phyloP scores from a whole-genome alignment of 2,797 vertebrate species.

The Rhodeus uyekii region DNA sequence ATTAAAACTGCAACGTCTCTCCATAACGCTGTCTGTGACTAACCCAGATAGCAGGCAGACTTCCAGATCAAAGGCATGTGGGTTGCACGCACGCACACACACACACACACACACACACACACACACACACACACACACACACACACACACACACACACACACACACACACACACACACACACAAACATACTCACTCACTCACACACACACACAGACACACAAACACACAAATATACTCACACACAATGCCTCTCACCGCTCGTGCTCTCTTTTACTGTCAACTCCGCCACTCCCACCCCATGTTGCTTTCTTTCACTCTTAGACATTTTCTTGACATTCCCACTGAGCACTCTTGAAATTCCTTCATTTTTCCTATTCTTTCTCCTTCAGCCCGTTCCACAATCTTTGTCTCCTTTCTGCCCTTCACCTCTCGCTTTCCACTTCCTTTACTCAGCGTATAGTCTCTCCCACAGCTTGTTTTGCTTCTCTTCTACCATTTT shows the following conservation, averaged over 20 bases:
- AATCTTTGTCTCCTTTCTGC: conserved; percentile 28
- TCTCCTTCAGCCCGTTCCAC: neutral
- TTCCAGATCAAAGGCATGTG: conserved; percentile 60
- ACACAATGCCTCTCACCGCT: conserved; percentile 16
- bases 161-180: neutral
- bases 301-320: conserved; percentile 20
- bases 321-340: conserved; percentile 18
- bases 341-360: conserved; percentile 40
- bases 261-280: conserved; percentile 26
- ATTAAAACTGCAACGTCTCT: conserved; percentile 60
- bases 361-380: conserved; percentile 32
- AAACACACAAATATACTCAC: conserved; percentile 20
- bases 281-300: conserved; percentile 39
- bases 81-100: conserved; percentile 39
- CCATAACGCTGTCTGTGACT: conserved; percentile 55
- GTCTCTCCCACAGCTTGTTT: neutral
- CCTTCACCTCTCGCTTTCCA: conserved; percentile 24
- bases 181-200: too few species aligned
- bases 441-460: neutral
- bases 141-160: conserved; percentile 30
- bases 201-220: conserved; percentile 29
- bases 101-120: conserved; percentile 3
- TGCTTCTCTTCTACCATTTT: conserved; percentile 11
- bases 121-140: neutral
- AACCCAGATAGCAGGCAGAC: conserved; percentile 63